Conservation (phyloP, 2,888 invertebrate genomes). For the Lycaena phlaeas region DNA sequence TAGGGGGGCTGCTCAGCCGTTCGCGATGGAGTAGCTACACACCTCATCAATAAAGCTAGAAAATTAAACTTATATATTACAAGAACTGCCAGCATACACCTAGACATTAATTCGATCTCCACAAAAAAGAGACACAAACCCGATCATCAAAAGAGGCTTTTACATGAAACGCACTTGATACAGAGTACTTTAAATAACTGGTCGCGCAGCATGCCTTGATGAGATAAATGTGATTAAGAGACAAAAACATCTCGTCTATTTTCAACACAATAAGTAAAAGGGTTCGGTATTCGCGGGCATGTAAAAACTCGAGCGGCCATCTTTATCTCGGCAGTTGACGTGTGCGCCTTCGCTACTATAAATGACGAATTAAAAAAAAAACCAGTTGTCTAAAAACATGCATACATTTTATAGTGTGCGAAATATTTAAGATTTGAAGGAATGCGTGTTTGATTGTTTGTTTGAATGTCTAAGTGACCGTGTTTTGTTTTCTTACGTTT, state of each 20-base stretch:
- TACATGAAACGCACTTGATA: not conserved
- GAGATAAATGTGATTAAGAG: slow-evolving; percentile 17
- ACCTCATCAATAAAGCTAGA: no score
- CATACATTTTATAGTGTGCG: not conserved
- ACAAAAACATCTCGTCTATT: slow-evolving; percentile 18
- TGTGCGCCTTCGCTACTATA: not conserved
- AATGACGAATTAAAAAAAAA: not conserved
- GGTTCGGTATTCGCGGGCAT: slow-evolving; percentile 18
- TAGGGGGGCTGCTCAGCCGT: no score
- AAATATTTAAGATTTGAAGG: no score
- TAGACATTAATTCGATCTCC: no score
- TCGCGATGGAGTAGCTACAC: no score
- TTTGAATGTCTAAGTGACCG: no score
- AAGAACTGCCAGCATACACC: no score
- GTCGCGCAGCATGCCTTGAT: not conserved
- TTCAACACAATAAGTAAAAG: slow-evolving; percentile 15
- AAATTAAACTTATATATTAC: no score
- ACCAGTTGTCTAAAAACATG: not conserved
- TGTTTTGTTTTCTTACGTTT: no score
- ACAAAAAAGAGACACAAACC: no score
- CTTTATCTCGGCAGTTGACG: not conserved
- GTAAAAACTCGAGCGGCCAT: slow-evolving; percentile 1
- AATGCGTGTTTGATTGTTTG: no score
- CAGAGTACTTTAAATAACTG: not conserved
- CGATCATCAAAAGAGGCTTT: not conserved